Evolutionary conservation across 2,888 invertebrate species (phyloP), one percentile per base, ranked within the genome.

Genomic region (Ormia ochracea): DNA sequence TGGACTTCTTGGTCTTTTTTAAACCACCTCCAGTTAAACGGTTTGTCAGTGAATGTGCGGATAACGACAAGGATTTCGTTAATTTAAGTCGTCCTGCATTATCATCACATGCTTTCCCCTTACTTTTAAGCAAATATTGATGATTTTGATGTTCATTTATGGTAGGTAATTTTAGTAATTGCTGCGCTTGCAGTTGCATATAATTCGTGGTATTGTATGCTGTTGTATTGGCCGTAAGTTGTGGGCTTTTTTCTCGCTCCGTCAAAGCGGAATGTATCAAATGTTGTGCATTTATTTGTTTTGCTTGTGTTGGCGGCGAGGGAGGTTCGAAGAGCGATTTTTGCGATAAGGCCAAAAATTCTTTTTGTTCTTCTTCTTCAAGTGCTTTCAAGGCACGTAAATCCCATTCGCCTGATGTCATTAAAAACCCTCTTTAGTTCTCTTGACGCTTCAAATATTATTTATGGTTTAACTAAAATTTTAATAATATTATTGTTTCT

Each of bases 341-440:
- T 78, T 88, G 88, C 81, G 88, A 89, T 36, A 89, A 85, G 12
- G 88, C 87, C 81, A 88, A 84, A 78, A 89, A 89, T 10, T 80
- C 75, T 65, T 86, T 87, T 82, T 89, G 86, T 81, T 90, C 89
- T 84, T 90, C 89, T 82, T 89, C 89, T 85, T 90, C 89, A 74
- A 90, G 88, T 86, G 90, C 90, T 82, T 89, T 89, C 5, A 90
- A 86, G 83, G 90, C 90, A 82, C 88, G 86, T 82, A 90, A 83
- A 83, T 90, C 90, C 90, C 90, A 90, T 84, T 90, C 90, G 65
- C 89, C 89, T 82, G 90, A 90, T 83, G 89, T 86, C 90, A 90
- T 90, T 82, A 85, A 86, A 76, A 36, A 38, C 56, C 45, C 33
- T 52, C 52, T 10, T 1, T 52, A 0, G n/a, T 61, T 43, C 19